Conservation (phyloP, 2,888 invertebrate species). For the Caradrina clavipalpis region DNA sequence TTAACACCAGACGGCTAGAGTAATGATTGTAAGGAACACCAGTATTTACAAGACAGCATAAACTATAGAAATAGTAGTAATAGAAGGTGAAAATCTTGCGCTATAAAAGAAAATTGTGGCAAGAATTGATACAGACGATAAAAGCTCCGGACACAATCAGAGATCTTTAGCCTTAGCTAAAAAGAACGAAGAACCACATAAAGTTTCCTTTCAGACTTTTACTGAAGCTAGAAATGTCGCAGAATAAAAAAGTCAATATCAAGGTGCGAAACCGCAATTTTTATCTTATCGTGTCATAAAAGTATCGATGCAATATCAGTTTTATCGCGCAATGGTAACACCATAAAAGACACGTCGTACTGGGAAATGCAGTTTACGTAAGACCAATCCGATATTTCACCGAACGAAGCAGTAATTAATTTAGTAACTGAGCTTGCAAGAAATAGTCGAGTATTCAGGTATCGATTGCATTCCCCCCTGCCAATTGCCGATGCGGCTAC, state of each 20-base stretch:
- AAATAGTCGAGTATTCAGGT: slow-evolving; percentile 36
- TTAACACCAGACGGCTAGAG: slow-evolving; percentile 18
- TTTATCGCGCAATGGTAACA: slow-evolving; percentile 36
- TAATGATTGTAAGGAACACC: slow-evolving; percentile 2
- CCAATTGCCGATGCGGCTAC: slow-evolving; percentile 46
- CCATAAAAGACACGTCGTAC: slow-evolving; percentile 27
- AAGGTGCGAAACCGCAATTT: slow-evolving; percentile 29
- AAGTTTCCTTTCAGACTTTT: background rate
- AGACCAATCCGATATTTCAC: slow-evolving; percentile 37
- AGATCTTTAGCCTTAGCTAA: background rate
- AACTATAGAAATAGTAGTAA: background rate
- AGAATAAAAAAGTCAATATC: slow-evolving; percentile 21
- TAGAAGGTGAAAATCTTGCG: background rate
- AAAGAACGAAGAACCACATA: background rate
- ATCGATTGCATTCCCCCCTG: slow-evolving; percentile 51
- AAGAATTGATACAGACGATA: background rate
- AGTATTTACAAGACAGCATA: background rate
- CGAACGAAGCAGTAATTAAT: slow-evolving; percentile 51
- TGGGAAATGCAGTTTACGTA: slow-evolving; percentile 49
- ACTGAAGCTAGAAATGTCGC: background rate
- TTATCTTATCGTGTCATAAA: slow-evolving; percentile 48
- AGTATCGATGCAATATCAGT: slow-evolving; percentile 38
- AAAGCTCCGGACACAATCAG: background rate
- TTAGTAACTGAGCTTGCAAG: slow-evolving; percentile 37
- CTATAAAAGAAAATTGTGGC: background rate